A percentile compares a stretch with the other conserved stretches of the same genome.
Evolutionary conservation across 2,797 vertebrate genomes (phyloP).

Genomic region (Galaxias olidus): DNA sequence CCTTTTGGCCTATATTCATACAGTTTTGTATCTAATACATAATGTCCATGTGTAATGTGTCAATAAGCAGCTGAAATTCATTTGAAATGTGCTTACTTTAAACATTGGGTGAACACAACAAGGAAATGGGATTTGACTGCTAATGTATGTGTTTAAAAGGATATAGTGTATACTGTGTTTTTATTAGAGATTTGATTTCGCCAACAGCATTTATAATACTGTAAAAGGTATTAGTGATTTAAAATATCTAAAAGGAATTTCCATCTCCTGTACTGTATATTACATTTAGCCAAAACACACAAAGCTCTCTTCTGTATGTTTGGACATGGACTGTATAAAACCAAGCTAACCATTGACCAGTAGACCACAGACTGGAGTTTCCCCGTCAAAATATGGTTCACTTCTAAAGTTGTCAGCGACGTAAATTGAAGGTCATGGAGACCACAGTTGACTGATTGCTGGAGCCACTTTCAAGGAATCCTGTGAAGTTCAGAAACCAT

Average conservation of each 20-base stretch:
- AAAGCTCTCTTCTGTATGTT: conserved; percentile 29
- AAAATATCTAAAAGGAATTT: conserved; percentile 4
- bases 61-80: conserved; percentile 25
- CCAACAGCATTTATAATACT: background rate
- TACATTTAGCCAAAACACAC: conserved; percentile 33
- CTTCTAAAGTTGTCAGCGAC: conserved; percentile 37
- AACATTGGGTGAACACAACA: conserved; percentile 5
- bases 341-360: conserved; percentile 20
- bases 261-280: conserved; percentile 17
- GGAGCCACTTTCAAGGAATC: conserved; percentile 41
- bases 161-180: conserved; percentile 1
- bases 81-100: conserved; percentile 19
- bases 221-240: conserved; percentile 9
- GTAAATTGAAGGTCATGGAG: conserved; percentile 65
- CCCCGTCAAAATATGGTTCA: conserved; percentile 42
- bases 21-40: conserved; percentile 8
- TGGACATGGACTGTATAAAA: conserved; percentile 20
- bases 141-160: background rate
- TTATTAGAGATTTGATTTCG: conserved; percentile 5
- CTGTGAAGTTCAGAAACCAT: conserved; percentile 56
- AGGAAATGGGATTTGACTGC: conserved; percentile 16
- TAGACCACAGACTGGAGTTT: conserved; percentile 47
- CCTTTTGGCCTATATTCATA: background rate
- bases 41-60: conserved; percentile 4
- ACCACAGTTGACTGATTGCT: conserved; percentile 59